Evolutionary conservation across 1,140 invertebrate species (phyloP), one percentile per base, ranked within the genome.

Genomic region (Lasioglossum albipes): DNA sequence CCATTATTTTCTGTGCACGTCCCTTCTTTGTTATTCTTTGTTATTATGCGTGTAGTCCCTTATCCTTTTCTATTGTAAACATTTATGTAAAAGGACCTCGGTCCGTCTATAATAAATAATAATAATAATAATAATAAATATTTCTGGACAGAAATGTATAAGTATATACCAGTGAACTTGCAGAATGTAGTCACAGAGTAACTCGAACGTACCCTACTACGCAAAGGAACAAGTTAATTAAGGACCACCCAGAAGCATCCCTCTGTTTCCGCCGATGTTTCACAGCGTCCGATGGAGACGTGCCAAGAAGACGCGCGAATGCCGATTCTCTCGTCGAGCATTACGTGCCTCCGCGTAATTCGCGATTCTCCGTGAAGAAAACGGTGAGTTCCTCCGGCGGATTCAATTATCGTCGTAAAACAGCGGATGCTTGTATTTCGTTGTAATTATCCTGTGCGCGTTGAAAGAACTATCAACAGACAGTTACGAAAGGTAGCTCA

Each of bases 151-250:
- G 13, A 1, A 49, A 49, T 49, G 45, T 49, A 65, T 18, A 45
- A 42, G 74, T 74, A n/a, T n/a, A n/a, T n/a, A 69, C 27, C 36
- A 54, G 20, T 13, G 64, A 59, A 61, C 70, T 79, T 65, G 64
- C 49, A 57, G 7, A 84, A 76, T 31, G 31, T 68, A 27, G 68
- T 81, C 52, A 79, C 76, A 65, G 52, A 69, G 65, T 74, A 22
- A 22, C 59, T 61, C 59, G 52, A 67, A 13, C 41, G 75, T 59
- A 81, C 59, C 66, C 82, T 10, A 81, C 41, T 81, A 75, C 75
- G 73, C 84, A 75, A 52, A 72, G 75, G 81, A 82, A 86, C 80
- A 75, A 83, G 85, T 86, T 86, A 82, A 86, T 86, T 85, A 86
- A 75, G 67, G 85, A 76, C 84, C 85, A 86, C 81, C 85, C 85